Evolutionary conservation across 1,140 invertebrate genomes (phyloP).

Genomic region (Grapholita molesta): DNA sequence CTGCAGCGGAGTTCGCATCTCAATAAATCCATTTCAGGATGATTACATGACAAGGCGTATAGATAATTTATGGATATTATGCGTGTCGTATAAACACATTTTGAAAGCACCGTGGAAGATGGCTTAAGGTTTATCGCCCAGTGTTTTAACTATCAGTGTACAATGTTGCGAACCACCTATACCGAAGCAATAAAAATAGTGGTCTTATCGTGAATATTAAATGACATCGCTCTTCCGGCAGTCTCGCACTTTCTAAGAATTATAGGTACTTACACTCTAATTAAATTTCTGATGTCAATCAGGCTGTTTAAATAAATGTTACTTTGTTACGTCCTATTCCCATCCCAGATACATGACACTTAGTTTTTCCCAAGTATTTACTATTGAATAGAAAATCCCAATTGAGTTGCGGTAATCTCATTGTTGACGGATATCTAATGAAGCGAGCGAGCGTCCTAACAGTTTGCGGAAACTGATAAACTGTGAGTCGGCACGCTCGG

Average conservation of each 20-base stretch:
- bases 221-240: neutral
- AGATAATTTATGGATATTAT: conserved; percentile 62
- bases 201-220: neutral
- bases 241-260: neutral
- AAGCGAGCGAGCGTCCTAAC: neutral
- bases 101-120: neutral
- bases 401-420: neutral
- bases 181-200: conserved; percentile 5
- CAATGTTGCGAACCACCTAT: neutral
- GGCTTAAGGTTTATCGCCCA: neutral
- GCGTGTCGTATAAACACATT: conserved; percentile 19
- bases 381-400: neutral
- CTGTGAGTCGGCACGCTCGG: conserved; percentile 27
- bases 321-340: too few relatives aligned
- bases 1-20: conserved; percentile 34
- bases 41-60: conserved; percentile 48
- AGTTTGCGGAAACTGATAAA: conserved; percentile 27
- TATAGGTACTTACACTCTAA: neutral
- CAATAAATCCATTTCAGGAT: conserved; percentile 36
- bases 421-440: neutral
- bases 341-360: too few relatives aligned
- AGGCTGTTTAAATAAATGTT: neutral
- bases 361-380: too few relatives aligned
- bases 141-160: neutral
- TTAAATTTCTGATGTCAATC: neutral